Base-by-base conservation (phyloP, 2,888 invertebrate species). In the Macrosiphum euphorbiae region DNA sequence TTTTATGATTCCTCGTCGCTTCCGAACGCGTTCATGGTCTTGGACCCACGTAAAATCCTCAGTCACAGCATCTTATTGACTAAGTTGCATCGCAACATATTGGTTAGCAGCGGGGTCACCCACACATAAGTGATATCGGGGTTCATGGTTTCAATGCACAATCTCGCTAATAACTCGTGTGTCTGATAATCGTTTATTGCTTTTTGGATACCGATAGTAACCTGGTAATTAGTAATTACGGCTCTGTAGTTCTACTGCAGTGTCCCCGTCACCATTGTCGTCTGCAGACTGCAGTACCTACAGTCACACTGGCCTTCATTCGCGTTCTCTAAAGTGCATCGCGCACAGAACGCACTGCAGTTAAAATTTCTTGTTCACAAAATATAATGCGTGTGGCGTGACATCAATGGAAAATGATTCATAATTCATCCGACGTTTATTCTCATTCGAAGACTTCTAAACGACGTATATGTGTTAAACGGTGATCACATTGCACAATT, bases 341-440 rank as follows among this genome's bases (percentile, higher is more conserved):
- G 52, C 20, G 26, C 8, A 58, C 24, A 55, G 55, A 8, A 58
- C 58, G 58, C 26, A 58, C 26, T 3, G 50, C 35, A 24, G 90
- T 67, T 78, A 41, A 78, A 55, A 85, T n/a, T 55, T 55, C 28
- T 91, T 55, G n/a, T 84, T 90, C 50, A 26, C 35, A 90, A 20
- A 91, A 52, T 88, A 41, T 10, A 10, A 44, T 85, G 41, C 16
- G 16, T 85, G 35, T 85, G 24, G 20, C 8, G 35, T 84, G 35
- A 35, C 24, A 85, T 85, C 26, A 16, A 3, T 8, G 4, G 26
- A 85, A 26, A 85, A 44, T 44, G 10, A 85, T 26, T 26, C 58
- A 26, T 85, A 8, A 44, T 85, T 26, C 26, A 44, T 85, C 10
- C 28, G 4, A 44, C 2, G 26, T 44, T 44, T 44, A 85, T 85